A percentile compares a stretch with the other conserved stretches of the same genome.
Evolutionary conservation across 2,888 invertebrate genomes (phyloP).

Genomic region (Hemaris fuciformis): DNA sequence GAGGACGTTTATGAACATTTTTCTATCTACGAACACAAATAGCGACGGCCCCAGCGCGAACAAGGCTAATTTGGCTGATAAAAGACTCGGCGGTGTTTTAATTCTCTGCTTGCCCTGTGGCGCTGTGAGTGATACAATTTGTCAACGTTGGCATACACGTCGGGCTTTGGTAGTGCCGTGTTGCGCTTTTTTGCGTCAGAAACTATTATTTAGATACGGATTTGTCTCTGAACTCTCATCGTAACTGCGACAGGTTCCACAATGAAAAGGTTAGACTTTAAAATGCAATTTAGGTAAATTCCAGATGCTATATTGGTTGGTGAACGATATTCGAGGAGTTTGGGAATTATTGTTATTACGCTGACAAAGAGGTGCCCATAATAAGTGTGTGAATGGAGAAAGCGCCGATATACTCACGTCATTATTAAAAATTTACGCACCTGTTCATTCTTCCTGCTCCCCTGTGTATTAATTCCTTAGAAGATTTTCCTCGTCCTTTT

Average conservation of each 20-base stretch:
- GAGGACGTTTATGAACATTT: neutral
- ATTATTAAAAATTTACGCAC: neutral
- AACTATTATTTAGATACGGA: neutral
- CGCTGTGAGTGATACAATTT: neutral
- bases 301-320: no score
- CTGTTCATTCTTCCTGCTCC: neutral
- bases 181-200: neutral
- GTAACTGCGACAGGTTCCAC: neutral
- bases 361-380: no score
- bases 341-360: no score
- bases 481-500: neutral
- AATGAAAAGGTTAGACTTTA: no score
- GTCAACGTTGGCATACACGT: neutral
- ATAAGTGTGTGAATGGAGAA: no score
- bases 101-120: neutral
- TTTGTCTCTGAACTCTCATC: no score
- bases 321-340: no score
- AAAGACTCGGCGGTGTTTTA: neutral
- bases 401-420: neutral
- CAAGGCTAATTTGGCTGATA: conserved; percentile 7
- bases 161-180: neutral
- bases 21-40: neutral
- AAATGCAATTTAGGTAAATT: no score
- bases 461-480: neutral
- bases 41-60: neutral